These are phyloP conservation scores for Nephila pilipes DNA, from an alignment of 1,140 invertebrate species.

Conservation along the genomic window DNA sequence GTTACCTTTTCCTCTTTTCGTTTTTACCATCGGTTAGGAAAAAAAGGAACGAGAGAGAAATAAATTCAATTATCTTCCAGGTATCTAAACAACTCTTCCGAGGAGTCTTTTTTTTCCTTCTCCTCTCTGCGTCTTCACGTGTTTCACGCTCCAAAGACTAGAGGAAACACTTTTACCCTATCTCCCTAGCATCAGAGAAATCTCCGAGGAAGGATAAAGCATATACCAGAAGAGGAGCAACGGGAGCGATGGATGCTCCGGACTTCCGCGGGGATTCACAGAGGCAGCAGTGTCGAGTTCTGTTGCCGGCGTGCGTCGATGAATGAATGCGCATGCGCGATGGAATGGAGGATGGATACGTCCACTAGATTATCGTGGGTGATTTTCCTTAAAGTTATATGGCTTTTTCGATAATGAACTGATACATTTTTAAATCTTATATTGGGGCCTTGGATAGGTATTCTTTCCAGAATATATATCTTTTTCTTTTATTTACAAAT, in stretches of 20 bases:
- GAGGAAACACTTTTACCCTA: slow-evolving; percentile 32
- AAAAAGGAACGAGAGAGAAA: background rate
- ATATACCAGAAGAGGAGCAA: slow-evolving; percentile 5
- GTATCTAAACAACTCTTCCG: background rate
- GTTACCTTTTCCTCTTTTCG: background rate
- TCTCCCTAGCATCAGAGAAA: background rate
- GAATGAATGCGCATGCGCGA: slow-evolving; percentile 30
- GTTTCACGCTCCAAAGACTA: background rate
- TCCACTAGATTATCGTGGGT: slow-evolving; percentile 64
- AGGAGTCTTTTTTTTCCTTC: background rate
- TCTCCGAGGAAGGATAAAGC: slow-evolving; percentile 40
- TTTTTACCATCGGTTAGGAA: background rate
- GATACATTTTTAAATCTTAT: slow-evolving; percentile 17
- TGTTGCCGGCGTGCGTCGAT: slow-evolving; percentile 34
- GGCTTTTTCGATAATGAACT: slow-evolving; percentile 27
- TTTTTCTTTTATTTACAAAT: no score
- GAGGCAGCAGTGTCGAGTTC: slow-evolving; percentile 62
- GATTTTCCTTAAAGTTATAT: slow-evolving; percentile 46
- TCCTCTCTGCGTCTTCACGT: slow-evolving; percentile 11
- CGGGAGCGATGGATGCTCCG: slow-evolving; percentile 64
- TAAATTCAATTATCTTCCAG: slow-evolving; percentile 45
- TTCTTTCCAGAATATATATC: background rate
- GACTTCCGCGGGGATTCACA: slow-evolving; percentile 70
- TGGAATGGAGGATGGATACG: slow-evolving; percentile 49
- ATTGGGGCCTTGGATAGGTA: background rate